These are phyloP conservation scores for Pantherophis guttatus DNA, from an alignment of 2,113 vertebrate species.

Conservation along the genomic window DNA sequence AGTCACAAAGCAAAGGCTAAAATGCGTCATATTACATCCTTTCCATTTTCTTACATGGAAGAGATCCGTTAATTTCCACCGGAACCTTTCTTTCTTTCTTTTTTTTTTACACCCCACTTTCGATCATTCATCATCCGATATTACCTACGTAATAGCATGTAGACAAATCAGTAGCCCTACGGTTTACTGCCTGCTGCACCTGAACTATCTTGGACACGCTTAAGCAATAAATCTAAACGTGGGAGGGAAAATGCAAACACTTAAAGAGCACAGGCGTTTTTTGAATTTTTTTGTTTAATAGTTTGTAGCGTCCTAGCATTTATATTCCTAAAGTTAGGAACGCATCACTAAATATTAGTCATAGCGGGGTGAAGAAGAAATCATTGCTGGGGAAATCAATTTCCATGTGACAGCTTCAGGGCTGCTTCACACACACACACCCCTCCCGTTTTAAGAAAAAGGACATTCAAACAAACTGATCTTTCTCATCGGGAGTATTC, in stretches of 20 bases:
- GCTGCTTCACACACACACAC: background rate
- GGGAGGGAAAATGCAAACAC: background rate
- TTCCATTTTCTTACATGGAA: background rate
- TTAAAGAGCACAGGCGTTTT: background rate
- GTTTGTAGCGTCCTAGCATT: background rate
- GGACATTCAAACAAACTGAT: background rate
- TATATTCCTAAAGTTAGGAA: background rate
- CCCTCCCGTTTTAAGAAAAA: background rate
- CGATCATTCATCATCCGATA: background rate
- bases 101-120: conserved; percentile 6
- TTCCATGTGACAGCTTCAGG: background rate
- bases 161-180: background rate
- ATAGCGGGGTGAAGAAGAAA: background rate
- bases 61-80: conserved; percentile 5
- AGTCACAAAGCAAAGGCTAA: background rate
- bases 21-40: background rate
- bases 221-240: background rate
- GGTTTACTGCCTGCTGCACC: background rate
- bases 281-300: background rate
- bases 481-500: background rate
- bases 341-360: background rate
- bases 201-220: background rate
- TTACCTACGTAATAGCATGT: background rate
- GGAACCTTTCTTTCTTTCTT: background rate
- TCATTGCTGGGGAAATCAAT: background rate